A percentile compares a stretch with the other conserved stretches of the same genome.
Conservation (phyloP, 1,140 invertebrate species). For the Pachypsylla venusta region DNA sequence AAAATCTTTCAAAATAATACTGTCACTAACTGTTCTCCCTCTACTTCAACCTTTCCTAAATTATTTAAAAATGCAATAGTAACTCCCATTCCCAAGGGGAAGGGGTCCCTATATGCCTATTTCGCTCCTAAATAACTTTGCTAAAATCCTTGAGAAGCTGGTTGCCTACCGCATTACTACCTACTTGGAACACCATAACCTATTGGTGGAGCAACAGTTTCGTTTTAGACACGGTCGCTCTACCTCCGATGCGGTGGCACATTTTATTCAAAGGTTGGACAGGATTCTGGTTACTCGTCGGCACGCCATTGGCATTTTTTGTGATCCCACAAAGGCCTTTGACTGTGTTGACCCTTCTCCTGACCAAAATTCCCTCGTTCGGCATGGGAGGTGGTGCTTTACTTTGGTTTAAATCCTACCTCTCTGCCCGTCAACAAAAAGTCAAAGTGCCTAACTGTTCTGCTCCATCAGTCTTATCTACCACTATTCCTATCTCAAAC, state of each 20-base stretch:
- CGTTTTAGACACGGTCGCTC: background rate
- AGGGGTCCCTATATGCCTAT: constrained; percentile 19
- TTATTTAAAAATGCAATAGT: background rate
- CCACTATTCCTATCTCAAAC: too few species aligned
- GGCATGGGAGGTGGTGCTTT: background rate
- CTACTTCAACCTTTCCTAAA: background rate
- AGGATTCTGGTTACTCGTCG: background rate
- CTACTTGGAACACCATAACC: constrained; percentile 8
- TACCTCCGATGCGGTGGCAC: background rate
- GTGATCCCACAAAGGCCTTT: background rate
- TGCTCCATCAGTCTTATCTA: background rate
- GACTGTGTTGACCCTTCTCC: background rate
- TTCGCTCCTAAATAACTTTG: constrained; percentile 20
- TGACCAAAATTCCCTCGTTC: background rate
- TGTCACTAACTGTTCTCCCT: background rate
- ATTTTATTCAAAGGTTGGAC: background rate
- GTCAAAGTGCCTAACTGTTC: background rate
- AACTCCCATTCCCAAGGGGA: constrained; percentile 7
- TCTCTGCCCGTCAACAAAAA: background rate
- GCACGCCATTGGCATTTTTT: constrained; percentile 9
- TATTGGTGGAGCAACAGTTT: constrained; percentile 11
- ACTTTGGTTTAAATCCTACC: background rate
- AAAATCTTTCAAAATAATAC: too few species aligned
- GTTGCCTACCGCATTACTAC: constrained; percentile 7
- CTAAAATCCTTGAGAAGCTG: constrained; percentile 21